A percentile compares a stretch with the other conserved stretches of the same genome.
Evolutionary conservation across 2,113 vertebrate genomes (phyloP).

Genomic region (Hemiprocne comata): DNA sequence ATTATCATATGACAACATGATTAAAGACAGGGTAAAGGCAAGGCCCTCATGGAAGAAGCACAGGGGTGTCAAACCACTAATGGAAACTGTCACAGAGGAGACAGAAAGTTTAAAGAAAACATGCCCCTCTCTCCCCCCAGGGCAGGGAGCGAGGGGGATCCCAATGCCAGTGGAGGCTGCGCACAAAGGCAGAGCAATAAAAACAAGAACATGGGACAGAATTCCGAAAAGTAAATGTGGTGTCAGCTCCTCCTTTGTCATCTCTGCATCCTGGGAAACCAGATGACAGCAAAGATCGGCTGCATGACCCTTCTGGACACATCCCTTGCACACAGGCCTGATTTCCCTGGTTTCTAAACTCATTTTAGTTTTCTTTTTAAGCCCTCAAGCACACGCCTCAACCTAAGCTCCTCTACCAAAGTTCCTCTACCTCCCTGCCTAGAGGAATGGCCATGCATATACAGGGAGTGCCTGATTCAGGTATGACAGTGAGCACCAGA

Average conservation of each 20-base stretch:
- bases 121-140: background rate
- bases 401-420: background rate
- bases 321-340: background rate
- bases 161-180: background rate
- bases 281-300: constrained; percentile 37
- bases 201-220: constrained; percentile 51
- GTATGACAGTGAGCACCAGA: background rate
- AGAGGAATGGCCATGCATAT: background rate
- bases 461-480: background rate
- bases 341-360: background rate
- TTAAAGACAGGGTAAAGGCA: constrained; percentile 63
- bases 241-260: constrained; percentile 60
- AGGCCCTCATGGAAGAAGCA: constrained; percentile 60
- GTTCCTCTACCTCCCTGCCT: background rate
- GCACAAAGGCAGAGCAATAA: constrained; percentile 44
- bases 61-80: constrained; percentile 71
- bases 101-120: constrained; percentile 53
- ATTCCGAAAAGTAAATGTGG: constrained; percentile 52
- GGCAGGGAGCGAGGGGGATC: background rate
- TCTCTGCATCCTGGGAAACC: constrained; percentile 40
- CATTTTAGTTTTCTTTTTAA: background rate
- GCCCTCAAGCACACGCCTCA: background rate
- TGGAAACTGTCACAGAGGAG: constrained; percentile 65
- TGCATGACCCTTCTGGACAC: background rate
- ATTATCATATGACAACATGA: constrained; percentile 72